phyloP scores from a whole-genome alignment of 2,888 invertebrate species.

The Lucinisca nassula region DNA sequence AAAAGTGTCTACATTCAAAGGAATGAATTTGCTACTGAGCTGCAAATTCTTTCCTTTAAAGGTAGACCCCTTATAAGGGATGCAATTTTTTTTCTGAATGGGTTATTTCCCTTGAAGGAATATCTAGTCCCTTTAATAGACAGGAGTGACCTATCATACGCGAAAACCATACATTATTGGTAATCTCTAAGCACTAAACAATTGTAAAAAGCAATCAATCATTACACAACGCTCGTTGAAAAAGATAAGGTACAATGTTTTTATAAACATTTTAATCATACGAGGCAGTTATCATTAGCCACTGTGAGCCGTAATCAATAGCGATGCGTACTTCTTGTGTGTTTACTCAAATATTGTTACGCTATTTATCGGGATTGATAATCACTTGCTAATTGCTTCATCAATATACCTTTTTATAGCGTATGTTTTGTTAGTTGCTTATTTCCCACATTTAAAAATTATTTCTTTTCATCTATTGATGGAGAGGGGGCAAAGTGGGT shows the following conservation, averaged over 20 bases:
- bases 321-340: background rate
- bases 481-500: too few relatives aligned
- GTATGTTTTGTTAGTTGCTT: background rate
- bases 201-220: conserved; percentile 4
- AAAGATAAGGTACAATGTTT: background rate
- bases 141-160: too few relatives aligned
- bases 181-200: too few relatives aligned
- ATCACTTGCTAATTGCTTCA: background rate
- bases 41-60: too few relatives aligned
- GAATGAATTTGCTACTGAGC: too few relatives aligned
- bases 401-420: background rate
- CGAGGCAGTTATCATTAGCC: background rate
- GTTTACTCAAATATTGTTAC: background rate
- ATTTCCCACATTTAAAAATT: background rate
- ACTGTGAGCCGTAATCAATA: background rate
- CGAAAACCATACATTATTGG: too few relatives aligned
- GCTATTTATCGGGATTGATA: background rate
- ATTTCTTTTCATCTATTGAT: background rate
- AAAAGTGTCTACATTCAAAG: too few relatives aligned
- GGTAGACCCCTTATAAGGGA: too few relatives aligned
- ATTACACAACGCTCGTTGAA: background rate
- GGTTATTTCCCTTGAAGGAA: too few relatives aligned
- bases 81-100: too few relatives aligned
- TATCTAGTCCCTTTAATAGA: too few relatives aligned
- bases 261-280: background rate